Base-by-base conservation (phyloP, 2,113 vertebrate species). In the Pardalotus punctatus region DNA sequence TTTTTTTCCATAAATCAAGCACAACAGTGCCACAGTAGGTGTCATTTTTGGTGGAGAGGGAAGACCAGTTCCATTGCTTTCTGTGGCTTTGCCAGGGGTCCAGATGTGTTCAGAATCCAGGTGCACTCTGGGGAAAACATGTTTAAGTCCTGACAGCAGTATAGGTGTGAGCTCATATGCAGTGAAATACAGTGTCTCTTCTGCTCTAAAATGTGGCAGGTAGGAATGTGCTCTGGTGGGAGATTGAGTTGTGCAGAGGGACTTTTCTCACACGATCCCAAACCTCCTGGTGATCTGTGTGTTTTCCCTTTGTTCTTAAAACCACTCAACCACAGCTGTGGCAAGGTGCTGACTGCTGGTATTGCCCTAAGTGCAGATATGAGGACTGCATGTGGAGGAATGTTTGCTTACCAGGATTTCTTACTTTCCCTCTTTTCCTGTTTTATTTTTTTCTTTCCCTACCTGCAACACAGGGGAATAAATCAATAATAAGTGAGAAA, bases 401-500 rank as follows among this genome's bases (percentile, higher is more conserved):
- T 74, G 50, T 73, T 80, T 88, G 38, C 77, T 77, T 70, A 24
- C 40, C 17, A 29, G 36, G n/a, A 42, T 70, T 93, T 84, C 72
- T 74, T 61, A 17, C 31, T 53, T 88, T 73, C 38, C 27, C 9
- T 87, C 33, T 33, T 65, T 70, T 56, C 31, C n/a, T 57, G 71
- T 58, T 56, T 74, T n/a, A n/a, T 58, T 54, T 36, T 50, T 82
- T 54, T 56, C 27, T 62, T 83, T 83, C 40, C 20, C 47, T 43
- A 83, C 72, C 60, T 92, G 57, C 53, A 74, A 40, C 82, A 74
- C 77, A 67, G 78, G 54, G 64, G 69, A 88, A 67, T 88, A 95
- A 92, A 86, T 93, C 6, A 36, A 28, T 83, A 95, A 25, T 88
- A 94, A 95, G 79, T 81, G 56, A 93, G 88, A 88, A 95, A 94